Conservation (phyloP, 2,888 invertebrate species). For the Eupithecia vulgata region DNA sequence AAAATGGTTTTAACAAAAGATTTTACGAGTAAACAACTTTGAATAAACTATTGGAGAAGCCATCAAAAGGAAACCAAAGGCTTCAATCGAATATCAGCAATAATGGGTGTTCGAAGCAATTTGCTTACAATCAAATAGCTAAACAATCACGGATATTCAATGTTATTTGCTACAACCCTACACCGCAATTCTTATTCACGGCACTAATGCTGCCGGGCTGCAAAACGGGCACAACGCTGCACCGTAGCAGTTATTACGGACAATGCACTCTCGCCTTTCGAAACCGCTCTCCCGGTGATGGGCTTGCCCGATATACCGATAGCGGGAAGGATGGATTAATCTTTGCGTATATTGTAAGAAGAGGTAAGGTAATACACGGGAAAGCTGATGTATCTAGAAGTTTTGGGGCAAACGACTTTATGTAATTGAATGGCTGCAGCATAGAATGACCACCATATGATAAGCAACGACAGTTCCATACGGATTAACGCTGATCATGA, state of each 20-base stretch:
- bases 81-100: neutral
- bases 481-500: neutral
- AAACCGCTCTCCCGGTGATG: conserved; percentile 5
- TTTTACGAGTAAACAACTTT: neutral
- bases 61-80: neutral
- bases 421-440: neutral
- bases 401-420: no score
- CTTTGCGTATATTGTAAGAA: neutral
- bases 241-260: conserved; percentile 16
- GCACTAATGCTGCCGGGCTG: conserved; percentile 11
- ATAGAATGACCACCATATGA: neutral
- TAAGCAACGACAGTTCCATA: neutral
- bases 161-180: conserved; percentile 4
- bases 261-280: conserved; percentile 18
- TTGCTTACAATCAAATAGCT: conserved; percentile 6
- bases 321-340: neutral
- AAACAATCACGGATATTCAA: neutral
- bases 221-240: conserved; percentile 10
- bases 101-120: neutral
- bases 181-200: conserved; percentile 5
- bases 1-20: neutral
- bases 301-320: conserved; percentile 9
- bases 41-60: neutral
- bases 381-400: no score
- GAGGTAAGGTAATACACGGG: no score